phyloP scores from a whole-genome alignment of 2,797 vertebrate species.

The Cheirogaleus major region DNA sequence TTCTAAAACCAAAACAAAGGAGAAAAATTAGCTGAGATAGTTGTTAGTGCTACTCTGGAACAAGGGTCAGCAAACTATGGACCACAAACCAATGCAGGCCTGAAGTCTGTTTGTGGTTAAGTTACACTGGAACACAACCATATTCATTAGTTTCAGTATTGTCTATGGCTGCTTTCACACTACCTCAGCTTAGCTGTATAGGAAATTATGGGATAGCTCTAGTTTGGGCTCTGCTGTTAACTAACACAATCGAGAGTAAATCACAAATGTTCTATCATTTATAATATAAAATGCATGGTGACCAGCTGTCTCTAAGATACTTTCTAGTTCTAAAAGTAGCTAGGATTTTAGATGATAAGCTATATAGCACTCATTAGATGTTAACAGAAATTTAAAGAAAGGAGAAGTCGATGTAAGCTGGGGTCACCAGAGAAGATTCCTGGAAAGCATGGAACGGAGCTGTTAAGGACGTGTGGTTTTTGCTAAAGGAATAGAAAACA shows the following conservation, averaged over 20 bases:
- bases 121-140: neutral
- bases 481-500: neutral
- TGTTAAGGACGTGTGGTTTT: neutral
- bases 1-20: conserved; percentile 31
- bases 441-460: neutral
- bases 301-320: neutral
- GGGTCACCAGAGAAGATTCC: neutral
- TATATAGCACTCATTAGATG: neutral
- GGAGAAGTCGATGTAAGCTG: neutral
- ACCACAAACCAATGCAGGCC: neutral
- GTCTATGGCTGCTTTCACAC: neutral
- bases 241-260: neutral
- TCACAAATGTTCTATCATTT: neutral
- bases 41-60: neutral
- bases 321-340: neutral
- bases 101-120: neutral
- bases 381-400: neutral
- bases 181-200: neutral
- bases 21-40: neutral
- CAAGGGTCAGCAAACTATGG: neutral
- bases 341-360: neutral
- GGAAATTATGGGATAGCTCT: neutral
- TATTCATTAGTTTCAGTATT: neutral
- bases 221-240: neutral
- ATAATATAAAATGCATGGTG: neutral